Evolutionary conservation across 2,797 vertebrate species (phyloP).

Genomic region (Delichon dasypus): DNA sequence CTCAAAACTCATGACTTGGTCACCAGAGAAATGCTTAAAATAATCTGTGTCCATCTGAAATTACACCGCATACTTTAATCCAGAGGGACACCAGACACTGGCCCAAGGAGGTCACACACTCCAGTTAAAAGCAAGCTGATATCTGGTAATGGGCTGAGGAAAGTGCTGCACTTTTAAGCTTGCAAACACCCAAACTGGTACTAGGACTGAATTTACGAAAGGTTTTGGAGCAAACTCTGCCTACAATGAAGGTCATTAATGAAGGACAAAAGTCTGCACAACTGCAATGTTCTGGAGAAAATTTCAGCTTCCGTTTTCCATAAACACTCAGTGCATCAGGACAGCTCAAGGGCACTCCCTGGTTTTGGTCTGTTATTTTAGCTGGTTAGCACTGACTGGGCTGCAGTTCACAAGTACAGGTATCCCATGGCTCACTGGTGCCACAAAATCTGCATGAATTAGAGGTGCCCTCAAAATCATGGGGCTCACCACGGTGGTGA

Average conservation of each 20-base stretch:
- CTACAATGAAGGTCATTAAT: background rate
- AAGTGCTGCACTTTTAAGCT: background rate
- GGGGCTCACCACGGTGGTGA: rapidly evolving
- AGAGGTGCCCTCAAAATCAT: background rate
- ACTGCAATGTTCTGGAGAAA: background rate
- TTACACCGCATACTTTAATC: background rate
- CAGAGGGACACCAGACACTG: rapidly evolving
- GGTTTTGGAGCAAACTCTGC: background rate
- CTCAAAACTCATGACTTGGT: background rate
- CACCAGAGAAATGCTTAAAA: background rate
- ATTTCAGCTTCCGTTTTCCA: background rate
- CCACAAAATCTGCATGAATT: background rate
- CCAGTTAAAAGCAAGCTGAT: background rate
- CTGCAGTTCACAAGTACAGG: background rate
- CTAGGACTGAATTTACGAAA: background rate
- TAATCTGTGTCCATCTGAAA: background rate
- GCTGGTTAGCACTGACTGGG: background rate
- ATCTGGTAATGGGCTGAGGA: background rate
- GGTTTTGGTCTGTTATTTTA: background rate
- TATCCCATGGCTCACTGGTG: background rate
- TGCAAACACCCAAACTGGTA: background rate
- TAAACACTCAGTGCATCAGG: background rate
- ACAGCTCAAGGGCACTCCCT: background rate
- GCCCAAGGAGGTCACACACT: background rate
- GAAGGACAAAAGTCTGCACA: background rate